Base-by-base conservation (phyloP, 2,113 vertebrate genomes). In the Rhegmatorhina hoffmannsi region DNA sequence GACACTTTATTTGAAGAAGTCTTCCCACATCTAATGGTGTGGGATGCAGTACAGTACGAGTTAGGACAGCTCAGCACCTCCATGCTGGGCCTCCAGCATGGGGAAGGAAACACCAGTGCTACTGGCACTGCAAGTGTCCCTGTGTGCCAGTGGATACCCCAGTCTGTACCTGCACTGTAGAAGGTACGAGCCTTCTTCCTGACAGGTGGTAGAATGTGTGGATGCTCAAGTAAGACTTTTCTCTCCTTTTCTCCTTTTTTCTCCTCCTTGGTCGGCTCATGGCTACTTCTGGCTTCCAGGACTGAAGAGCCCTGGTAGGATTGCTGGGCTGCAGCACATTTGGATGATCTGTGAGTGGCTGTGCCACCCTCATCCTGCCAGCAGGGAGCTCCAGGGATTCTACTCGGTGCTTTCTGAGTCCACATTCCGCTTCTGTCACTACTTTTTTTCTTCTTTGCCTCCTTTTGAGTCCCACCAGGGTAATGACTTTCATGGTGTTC, bases 111-210 rank as follows among this genome's bases (percentile, higher is more conserved):
- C 46, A n/a, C 25, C 17, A 85, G 58, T 1, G 2, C 17, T 4
- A 33, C 1, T 4, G 7, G 55, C 60, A 68, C 16, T 56, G 26
- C 14, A 13, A 33, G 3, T 5, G 8, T 21, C 13, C 29, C 4
- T 9, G 10, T 19, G 43, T 73, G 24, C 28, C 34, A 23, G 6
- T 1, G 8, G 7, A 7, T 49, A 64, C 24, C 64, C 44, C 5
- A 3, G 15, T 38, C 80, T 91, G 97, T 97, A 99, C 99, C 98
- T 69, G 98, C 95, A 29, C 96, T 99, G 82, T 99, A 99, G 29
- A 99, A 98, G 6, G 99, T 99, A 8, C 99, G 98, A 1, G 98
- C 97, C 93, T 99, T 99, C 97, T 99, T 99, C 96, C 97, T 98
- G 52, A 97, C 66, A 2, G 95, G 96, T 46, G 97, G 97, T 3